Base-by-base conservation (phyloP, 2,888 invertebrate species). In the Orgyia antiqua region DNA sequence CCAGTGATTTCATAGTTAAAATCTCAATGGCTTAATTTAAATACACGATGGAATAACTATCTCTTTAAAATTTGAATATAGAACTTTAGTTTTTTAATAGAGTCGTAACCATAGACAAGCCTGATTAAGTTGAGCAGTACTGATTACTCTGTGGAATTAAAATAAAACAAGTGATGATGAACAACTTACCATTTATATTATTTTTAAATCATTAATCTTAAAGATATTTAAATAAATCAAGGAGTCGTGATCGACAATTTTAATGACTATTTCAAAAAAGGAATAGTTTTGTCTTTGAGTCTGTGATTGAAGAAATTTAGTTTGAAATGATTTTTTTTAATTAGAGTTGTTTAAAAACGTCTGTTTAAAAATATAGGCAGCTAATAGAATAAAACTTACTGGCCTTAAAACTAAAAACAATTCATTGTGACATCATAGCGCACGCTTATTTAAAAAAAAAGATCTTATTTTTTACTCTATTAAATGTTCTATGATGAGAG, bases 1-100 rank as follows among this genome's bases (percentile, higher is more conserved):
- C 34, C 39, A 56, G 62, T 46, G 29, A 34, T 43, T 51, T 42
- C 33, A 42, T 42, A 51, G 47, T 45, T 50, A 46, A 52, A 47
- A 52, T 54, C 50, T 56, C 45, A 64, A 76, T 68, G 58, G 53
- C 61, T 68, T 49, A 61, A 70, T 75, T 68, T 67, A 48, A 60
- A 60, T 59, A 47, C 45, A 39, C 39, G 43, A 40, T 42, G 31
- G 36, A 27, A 24, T 8, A 7, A 33, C 20, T 36, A 32, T 31
- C 24, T 37, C 38, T 51, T 49, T 45, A 38, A 42, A 30, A 31
- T 38, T 44, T 49, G 46, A 39, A 48, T 39, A 52, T 46, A 42
- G 31, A 51, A 35, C 51, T 46, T 3, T 4, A 10, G 8, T 23
- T 8, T 6, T 10, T 23, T 10, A 5, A 23, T 23, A 10, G 2